Evolutionary conservation across 2,113 vertebrate species (phyloP).

Genomic region (Cynocephalus volans): DNA sequence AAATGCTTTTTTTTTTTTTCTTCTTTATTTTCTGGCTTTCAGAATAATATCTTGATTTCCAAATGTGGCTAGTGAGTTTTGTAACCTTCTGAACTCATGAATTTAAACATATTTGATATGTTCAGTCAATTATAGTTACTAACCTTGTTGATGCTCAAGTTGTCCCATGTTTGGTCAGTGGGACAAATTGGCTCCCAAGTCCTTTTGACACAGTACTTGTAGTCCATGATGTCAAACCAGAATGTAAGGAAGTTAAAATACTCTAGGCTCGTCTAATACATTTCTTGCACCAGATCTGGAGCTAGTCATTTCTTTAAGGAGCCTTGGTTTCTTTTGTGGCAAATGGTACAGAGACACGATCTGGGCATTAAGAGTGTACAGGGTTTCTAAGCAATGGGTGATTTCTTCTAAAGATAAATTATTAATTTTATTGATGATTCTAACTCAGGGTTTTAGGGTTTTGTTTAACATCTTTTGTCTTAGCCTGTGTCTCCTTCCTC

Average conservation of each 20-base stretch:
- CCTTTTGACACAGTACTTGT: neutral
- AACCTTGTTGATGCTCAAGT: neutral
- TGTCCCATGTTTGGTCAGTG: neutral
- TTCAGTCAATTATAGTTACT: neutral
- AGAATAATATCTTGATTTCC: slow-evolving; percentile 59
- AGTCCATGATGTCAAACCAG: neutral
- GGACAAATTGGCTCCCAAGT: neutral
- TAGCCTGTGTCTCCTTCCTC: neutral
- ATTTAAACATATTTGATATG: neutral
- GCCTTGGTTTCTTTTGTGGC: neutral
- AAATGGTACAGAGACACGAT: neutral
- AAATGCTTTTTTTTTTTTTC: neutral
- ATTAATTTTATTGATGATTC: neutral
- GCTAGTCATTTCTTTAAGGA: neutral
- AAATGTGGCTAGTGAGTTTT: slow-evolving; percentile 4
- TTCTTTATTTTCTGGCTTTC: slow-evolving; percentile 31
- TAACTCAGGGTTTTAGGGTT: neutral
- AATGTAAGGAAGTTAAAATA: neutral
- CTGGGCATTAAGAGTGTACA: neutral
- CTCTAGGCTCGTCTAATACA: neutral
- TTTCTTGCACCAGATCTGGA: neutral
- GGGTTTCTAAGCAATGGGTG: neutral
- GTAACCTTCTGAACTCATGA: neutral
- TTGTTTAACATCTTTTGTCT: neutral
- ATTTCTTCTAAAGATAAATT: slow-evolving; percentile 1